Conservation (phyloP, 1,140 invertebrate species). For the Neuroterus valhalla region DNA sequence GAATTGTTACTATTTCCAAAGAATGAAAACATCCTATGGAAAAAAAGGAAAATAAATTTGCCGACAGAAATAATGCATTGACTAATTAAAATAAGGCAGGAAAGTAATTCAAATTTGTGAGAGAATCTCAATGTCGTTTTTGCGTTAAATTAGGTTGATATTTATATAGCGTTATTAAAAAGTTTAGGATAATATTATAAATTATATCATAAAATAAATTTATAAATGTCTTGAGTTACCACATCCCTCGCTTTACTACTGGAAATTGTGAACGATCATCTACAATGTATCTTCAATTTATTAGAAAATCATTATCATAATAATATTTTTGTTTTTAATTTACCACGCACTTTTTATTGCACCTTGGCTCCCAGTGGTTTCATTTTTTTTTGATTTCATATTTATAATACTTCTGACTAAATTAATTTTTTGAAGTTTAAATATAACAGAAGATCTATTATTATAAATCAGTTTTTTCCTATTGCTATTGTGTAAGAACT, state of each 20-base stretch:
- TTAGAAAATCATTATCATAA: slow-evolving; percentile 46
- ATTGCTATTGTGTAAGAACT: no score
- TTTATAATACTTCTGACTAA: no score
- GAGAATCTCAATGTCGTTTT: no score
- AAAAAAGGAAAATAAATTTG: background rate
- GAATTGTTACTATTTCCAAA: background rate
- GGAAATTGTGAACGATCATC: slow-evolving; percentile 53
- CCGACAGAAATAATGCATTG: no score
- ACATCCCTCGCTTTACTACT: slow-evolving; percentile 42
- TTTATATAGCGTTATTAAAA: slow-evolving; percentile 19
- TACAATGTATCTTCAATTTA: slow-evolving; percentile 46
- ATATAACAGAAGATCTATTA: no score
- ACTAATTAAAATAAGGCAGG: no score
- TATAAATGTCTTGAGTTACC: slow-evolving; percentile 51
- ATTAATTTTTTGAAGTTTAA: no score
- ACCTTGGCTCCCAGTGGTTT: slow-evolving; percentile 34
- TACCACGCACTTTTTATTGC: slow-evolving; percentile 48
- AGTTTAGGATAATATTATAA: slow-evolving; percentile 32
- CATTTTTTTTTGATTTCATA: no score
- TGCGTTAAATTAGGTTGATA: slow-evolving; percentile 2
- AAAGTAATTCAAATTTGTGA: no score
- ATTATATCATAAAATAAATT: slow-evolving; percentile 45
- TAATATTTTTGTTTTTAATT: slow-evolving; percentile 68
- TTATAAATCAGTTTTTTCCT: no score
- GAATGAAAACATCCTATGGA: background rate